phyloP scores from a whole-genome alignment of 2,888 invertebrate species.

The Endomychus coccineus region DNA sequence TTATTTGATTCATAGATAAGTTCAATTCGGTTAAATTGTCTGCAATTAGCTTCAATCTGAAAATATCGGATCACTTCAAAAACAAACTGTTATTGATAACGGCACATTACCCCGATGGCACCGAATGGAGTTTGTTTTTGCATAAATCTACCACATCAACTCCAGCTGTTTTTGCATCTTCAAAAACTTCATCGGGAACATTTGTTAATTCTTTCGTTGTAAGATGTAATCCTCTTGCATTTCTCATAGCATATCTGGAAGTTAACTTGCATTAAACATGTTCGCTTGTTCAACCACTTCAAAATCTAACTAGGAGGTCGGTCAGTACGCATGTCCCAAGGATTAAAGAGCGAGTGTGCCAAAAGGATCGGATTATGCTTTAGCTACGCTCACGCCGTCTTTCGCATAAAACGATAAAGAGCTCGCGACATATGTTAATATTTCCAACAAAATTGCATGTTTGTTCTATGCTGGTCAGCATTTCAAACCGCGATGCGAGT shows the following conservation, averaged over 20 bases:
- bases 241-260: constrained; percentile 50
- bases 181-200: constrained; percentile 66
- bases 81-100: constrained; percentile 1
- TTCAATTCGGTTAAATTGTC: constrained; percentile 58
- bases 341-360: too few species aligned
- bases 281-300: too few species aligned
- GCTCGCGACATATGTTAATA: too few species aligned
- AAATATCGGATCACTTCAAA: constrained; percentile 6
- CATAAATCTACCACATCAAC: constrained; percentile 74
- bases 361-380: too few species aligned
- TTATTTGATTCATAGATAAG: constrained; percentile 63
- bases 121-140: constrained; percentile 62
- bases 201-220: constrained; percentile 54
- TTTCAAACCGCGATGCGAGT: too few species aligned
- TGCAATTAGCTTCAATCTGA: constrained; percentile 34
- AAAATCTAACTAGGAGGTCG: too few species aligned
- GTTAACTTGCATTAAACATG: too few species aligned
- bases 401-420: too few species aligned
- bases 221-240: constrained; percentile 52
- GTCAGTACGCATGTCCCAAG: too few species aligned
- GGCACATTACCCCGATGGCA: constrained; percentile 60
- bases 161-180: constrained; percentile 60
- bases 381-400: too few species aligned
- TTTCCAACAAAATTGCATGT: too few species aligned
- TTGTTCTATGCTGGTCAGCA: too few species aligned